Base-by-base conservation (phyloP, 2,888 invertebrate species). In the Ormyrus labotus region DNA sequence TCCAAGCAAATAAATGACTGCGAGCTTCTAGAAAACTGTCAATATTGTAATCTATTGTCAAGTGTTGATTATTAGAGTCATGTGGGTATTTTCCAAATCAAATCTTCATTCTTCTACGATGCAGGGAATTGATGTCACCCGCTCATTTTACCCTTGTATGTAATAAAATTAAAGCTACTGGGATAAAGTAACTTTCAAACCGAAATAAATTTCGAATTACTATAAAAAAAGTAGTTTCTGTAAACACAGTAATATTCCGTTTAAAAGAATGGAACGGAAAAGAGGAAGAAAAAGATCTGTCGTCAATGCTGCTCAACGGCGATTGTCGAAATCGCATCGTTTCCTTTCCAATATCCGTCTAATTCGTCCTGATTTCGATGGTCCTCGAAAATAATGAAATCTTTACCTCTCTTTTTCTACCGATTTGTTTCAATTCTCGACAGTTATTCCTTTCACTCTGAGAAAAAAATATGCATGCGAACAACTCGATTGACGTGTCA, bases 311-410 rank as follows among this genome's bases (percentile, higher is more conserved):
- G 55, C 55, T 73, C 57, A 19, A 55, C 45, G n/a, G 13, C 47
- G 45, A 57, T 2, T 63, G 2, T 9, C 48, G 61, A 53, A 76
- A 76, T 69, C n/a, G n/a, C 69, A 69, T 69, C 57, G 55, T 63
- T 76, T 69, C 63, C 76, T 1, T 19, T n/a, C 48, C 60, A 68
- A 76, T 76, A 61, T 76, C 69, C 76, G 47, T 61, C 55, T 61
- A 53, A 69, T 60, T 76, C 55, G 69, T 55, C n/a, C 63, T 63
- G 34, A 69, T 53, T 63, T 13, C 51, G 47, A 53, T 13, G 53
- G 19, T n/a, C 47, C 45, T 73, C 13, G 55, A 73, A 13, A 63
- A 19, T 45, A 55, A 71, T 71, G 34, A 45, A 63, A 60, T 13
- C 5, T 45, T n/a, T 63, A 61, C n/a, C 57, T 2, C 9, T 4